These are phyloP conservation scores for Drosophila sechellia DNA, from an alignment of 1,140 invertebrate species.

Conservation along the genomic window DNA sequence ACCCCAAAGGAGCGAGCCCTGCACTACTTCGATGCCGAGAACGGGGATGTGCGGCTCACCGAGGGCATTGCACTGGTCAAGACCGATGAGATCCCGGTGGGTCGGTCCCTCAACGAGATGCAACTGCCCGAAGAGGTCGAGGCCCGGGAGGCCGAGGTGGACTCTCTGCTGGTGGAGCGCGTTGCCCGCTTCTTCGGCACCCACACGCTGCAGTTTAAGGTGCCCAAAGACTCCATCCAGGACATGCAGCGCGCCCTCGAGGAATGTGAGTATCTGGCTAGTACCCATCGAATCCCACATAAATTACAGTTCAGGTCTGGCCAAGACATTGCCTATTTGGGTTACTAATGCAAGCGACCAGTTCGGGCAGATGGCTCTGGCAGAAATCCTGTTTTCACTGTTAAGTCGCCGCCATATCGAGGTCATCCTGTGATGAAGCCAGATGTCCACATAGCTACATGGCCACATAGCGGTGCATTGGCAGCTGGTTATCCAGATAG, in stretches of 20 bases:
- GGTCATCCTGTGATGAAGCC: constrained; percentile 52
- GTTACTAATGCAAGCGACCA: constrained; percentile 74
- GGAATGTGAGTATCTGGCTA: constrained; percentile 84
- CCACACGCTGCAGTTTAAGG: constrained; percentile 91
- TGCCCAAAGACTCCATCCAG: constrained; percentile 88
- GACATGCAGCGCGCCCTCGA: constrained; percentile 89
- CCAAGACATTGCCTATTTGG: constrained; percentile 60
- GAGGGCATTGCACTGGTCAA: constrained; percentile 90
- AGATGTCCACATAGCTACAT: neutral
- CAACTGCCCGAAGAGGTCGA: constrained; percentile 88
- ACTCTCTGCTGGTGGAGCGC: constrained; percentile 90
- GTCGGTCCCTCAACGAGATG: constrained; percentile 85
- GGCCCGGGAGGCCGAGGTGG: constrained; percentile 90
- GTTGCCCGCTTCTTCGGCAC: constrained; percentile 90
- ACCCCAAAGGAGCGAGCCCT: constrained; percentile 87
- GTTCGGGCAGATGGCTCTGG: constrained; percentile 37
- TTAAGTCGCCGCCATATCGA: constrained; percentile 66
- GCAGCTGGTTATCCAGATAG: constrained; percentile 53
- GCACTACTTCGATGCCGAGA: constrained; percentile 87
- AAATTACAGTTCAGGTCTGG: constrained; percentile 44
- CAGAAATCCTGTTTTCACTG: constrained; percentile 82
- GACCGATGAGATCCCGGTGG: constrained; percentile 86
- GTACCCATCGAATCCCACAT: neutral
- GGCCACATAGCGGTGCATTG: constrained; percentile 70
- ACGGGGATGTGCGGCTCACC: constrained; percentile 86